Evolutionary conservation across 1,140 invertebrate species (phyloP), one percentile per base, ranked within the genome.

Genomic region (Bombyx mandarina): DNA sequence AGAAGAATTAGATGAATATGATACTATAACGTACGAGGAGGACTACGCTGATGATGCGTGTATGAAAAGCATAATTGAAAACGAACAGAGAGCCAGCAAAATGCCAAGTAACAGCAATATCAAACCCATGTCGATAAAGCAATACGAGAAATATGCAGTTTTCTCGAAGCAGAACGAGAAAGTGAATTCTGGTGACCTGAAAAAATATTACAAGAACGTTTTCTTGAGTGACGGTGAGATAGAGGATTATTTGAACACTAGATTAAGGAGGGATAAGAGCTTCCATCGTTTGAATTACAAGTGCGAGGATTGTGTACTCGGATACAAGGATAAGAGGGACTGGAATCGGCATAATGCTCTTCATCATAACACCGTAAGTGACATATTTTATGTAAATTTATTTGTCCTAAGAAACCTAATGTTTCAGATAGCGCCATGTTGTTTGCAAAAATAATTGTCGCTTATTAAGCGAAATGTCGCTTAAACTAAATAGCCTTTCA

Each of bases 141-240:
- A 12, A 5, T 70, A 64, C 51, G 56, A 62, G n/a, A 55, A 60
- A 10, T 60, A 62, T 51, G 59, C 65, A 0, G 58, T 42, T 0
- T 43, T 64, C 8, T 57, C 42, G 6, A 59, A 56, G 8, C 58
- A 45, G 8, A 50, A 60, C 7, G 10, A 63, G 12, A 56, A 68
- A 49, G 51, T 57, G 8, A 54, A 53, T 1, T 54, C 42, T 3
- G 54, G 49, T n/a, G 52, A 57, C 26, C 9, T 58, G 26, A 55
- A 58, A 8, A 62, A 56, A 8, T 62, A 59, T 57, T 67, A 54
- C 12, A 22, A 45, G 0, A 58, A 52, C 12, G 51, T 60, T 5
- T 44, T 22, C 9, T 35, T 71, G n/a, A 60, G 45, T 59, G 61
- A 62, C 12, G 54, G 49, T 22, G 65, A 67, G 2, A 61, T 71